Evolutionary conservation across 2,888 invertebrate species (phyloP), one percentile per base, ranked within the genome.

Genomic region (Chorisops tibialis): DNA sequence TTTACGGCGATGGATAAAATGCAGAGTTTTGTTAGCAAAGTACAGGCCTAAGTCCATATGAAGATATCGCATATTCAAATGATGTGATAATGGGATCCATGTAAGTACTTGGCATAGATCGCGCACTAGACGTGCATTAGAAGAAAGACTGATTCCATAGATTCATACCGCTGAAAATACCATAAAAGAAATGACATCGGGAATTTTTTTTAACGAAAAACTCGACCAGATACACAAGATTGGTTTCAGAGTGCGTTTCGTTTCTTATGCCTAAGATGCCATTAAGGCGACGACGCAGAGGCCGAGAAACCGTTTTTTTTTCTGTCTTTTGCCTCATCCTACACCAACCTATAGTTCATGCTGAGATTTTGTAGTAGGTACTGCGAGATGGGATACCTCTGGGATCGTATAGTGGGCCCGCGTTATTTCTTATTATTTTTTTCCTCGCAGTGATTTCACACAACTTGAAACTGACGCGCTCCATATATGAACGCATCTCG

Each of bases 31-130:
- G 16, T n/a, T 21, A 24, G 4, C 38, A 19, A 14, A 18, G 37
- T 14, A 37, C n/a, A 19, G 24, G 21, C 3, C 22, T n/a, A 22
- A 54, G 41, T 24, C n/a, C 12, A 18, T 22, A 54, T 54, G 52
- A 24, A n/a, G 52, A 54, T 54, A 41, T 54, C 41, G 52, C 52
- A 37, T 54, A 41, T 54, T 54, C 41, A 54, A 54, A 54, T 54
- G 21, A 41, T 19, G 52, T 41, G 52, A 41, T 41, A 54, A 41
- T 54, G 52, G 14, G 38, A 41, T 11, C 24, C 52, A 41, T 41
- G 22, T 30, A 35, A 4, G 35, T 22, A 47, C 21, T 19, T 47
- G 16, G 19, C n/a, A 22, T 22, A n/a, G 11, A 21, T 9, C 21
- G 21, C 21, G 37, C 16, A 9, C 38, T 9, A 18, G 4, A 51